These are phyloP conservation scores for Siniperca knerii DNA, from an alignment of 2,113 vertebrate species.

Conservation along the genomic window DNA sequence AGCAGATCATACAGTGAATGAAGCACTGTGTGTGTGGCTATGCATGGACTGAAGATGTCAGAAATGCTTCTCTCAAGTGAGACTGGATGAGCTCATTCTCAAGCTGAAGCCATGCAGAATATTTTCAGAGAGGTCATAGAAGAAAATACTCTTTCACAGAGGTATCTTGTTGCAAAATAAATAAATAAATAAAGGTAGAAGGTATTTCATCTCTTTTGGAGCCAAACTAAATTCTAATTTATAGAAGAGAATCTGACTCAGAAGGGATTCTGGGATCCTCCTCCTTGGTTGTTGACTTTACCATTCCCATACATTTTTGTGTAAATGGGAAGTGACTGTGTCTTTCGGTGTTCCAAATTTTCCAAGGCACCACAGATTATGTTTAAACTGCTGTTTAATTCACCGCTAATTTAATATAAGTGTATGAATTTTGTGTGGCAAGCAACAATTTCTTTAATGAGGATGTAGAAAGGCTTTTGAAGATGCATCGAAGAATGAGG, in stretches of 20 bases:
- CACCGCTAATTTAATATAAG: background rate
- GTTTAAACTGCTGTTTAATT: background rate
- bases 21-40: background rate
- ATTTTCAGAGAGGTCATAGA: slow-evolving; percentile 9
- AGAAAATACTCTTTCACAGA: background rate
- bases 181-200: background rate
- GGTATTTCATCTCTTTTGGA: background rate
- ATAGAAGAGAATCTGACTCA: background rate
- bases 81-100: background rate
- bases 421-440: background rate
- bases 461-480: background rate
- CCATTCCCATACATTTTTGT: background rate
- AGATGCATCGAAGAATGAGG: background rate
- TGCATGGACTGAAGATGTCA: slow-evolving; percentile 12
- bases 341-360: background rate
- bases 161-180: background rate
- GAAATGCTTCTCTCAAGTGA: background rate
- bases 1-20: slow-evolving; percentile 6
- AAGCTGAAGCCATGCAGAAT: background rate
- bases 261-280: slow-evolving; percentile 5
- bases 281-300: background rate
- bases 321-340: background rate
- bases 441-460: background rate
- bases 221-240: background rate
- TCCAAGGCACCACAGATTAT: background rate